These are phyloP conservation scores for Anastrepha ludens DNA, from an alignment of 1,140 invertebrate species.

Conservation along the genomic window DNA sequence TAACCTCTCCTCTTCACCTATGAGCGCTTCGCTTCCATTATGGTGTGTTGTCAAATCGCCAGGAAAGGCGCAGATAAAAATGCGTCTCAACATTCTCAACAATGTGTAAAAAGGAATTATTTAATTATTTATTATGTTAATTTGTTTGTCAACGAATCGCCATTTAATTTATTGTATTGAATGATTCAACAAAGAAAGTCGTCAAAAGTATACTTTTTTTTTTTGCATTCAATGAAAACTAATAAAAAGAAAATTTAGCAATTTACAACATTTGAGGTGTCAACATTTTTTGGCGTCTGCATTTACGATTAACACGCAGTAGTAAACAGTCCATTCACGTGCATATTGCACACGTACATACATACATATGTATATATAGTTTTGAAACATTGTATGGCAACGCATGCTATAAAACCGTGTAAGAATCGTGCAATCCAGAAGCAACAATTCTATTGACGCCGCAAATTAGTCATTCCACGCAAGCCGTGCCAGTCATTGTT, in stretches of 20 bases:
- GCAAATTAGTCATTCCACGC: not conserved
- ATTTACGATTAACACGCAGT: not conserved
- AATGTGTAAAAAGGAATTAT: too few relatives aligned
- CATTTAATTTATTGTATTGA: too few relatives aligned
- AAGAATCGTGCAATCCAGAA: not conserved
- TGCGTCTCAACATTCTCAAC: too few relatives aligned
- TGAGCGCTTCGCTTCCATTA: too few relatives aligned
- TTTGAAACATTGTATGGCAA: not conserved
- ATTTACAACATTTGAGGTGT: not conserved
- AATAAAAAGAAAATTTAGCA: not conserved
- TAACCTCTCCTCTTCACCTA: too few relatives aligned
- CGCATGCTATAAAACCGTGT: conserved; percentile 1
- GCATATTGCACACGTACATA: not conserved
- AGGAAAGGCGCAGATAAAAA: too few relatives aligned
- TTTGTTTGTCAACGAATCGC: too few relatives aligned
- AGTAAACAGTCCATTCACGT: not conserved
- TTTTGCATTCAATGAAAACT: not conserved
- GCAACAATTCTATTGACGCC: not conserved
- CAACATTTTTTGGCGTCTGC: not conserved
- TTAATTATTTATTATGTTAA: too few relatives aligned
- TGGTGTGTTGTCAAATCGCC: too few relatives aligned
- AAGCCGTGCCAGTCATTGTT: not conserved
- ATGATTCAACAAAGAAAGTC: too few relatives aligned
- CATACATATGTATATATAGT: not conserved
- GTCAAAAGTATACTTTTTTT: not conserved